Conservation (phyloP, 2,888 invertebrate species). For the Sesia bembeciformis region DNA sequence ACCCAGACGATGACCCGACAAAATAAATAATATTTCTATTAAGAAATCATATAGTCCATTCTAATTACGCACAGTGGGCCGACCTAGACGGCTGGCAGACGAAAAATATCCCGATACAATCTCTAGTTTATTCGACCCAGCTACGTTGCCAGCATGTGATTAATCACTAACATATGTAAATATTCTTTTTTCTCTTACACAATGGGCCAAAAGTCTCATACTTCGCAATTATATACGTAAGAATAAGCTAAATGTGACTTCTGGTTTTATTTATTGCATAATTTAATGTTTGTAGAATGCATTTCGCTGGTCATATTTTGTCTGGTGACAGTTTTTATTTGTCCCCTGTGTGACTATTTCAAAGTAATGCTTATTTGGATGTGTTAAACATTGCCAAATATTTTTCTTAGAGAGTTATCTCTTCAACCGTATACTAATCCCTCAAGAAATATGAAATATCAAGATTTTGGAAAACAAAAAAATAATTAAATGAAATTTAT, state of each 20-base stretch:
- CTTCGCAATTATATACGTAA: constrained; percentile 6
- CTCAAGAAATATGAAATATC: too few relatives aligned
- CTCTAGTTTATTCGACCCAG: background rate
- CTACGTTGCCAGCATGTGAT: background rate
- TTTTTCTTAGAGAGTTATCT: too few relatives aligned
- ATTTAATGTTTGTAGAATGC: constrained; percentile 6
- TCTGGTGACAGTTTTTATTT: constrained; percentile 7
- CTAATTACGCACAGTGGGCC: background rate
- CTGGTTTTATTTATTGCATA: constrained; percentile 5
- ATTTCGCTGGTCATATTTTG: constrained; percentile 3
- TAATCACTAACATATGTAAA: constrained; percentile 9
- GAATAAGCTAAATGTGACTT: constrained; percentile 6
- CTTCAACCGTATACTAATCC: too few relatives aligned
- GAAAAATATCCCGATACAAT: constrained; percentile 5
- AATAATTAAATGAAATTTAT: too few relatives aligned
- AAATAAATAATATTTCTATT: background rate
- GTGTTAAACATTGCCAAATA: too few relatives aligned
- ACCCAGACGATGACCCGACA: background rate
- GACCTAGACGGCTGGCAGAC: constrained; percentile 18
- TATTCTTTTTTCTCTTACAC: constrained; percentile 4
- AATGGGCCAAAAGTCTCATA: constrained; percentile 5
- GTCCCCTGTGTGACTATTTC: background rate
- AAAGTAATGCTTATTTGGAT: background rate
- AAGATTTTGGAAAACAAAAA: too few relatives aligned
- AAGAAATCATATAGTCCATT: background rate